Base-by-base conservation (phyloP, 35 echinoderm and acorn worm species). In the Ophioderma brevispina region DNA sequence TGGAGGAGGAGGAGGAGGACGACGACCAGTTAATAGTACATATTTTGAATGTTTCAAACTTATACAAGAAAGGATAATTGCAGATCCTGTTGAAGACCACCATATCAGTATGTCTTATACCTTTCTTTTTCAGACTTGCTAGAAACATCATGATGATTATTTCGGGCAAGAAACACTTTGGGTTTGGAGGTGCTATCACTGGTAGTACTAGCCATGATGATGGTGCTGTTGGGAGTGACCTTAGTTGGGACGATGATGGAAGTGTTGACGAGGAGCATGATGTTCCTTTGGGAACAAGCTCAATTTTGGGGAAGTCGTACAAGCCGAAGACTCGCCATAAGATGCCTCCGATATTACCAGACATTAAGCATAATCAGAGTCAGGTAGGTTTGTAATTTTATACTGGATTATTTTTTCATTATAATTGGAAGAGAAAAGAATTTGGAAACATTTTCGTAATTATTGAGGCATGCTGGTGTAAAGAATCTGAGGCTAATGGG, bases 241-340 rank as follows among this genome's bases (percentile, higher is more conserved):
- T 63, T 2, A 80, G 90, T 33, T 56, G 46, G 34, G 86, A 89
- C 39, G 91, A 87, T 30, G 75, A 92, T 33, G 78, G 84, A 17
- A 38, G 70, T 15, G 93, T 93, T 14, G 89, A 92, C 18, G 89
- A 79, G n/a, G 59, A 70, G 15, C 5, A 70, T 2, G 59, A 70
- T 25, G 82, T 85, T 13, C 63, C 64, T 2, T 85, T 78, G 78
- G 93, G 91, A 0, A 95, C 91, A 4, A 95, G 93, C 79, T 76
- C 93, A 37, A 99, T 99, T 75, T 77, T 99, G 0, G 97, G 97
- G 14, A 99, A 99, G 75, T 99, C 97, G 0, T 99, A 99, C 90
- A 99, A 99, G 88, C 97, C 97, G 0, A 99, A 99, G 84, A 99
- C 94, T 0, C 92, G 97, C 77, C 97, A 99, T 52, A 99, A 95